Conservation (phyloP, 2,797 vertebrate species). For the Siniperca undulata region DNA sequence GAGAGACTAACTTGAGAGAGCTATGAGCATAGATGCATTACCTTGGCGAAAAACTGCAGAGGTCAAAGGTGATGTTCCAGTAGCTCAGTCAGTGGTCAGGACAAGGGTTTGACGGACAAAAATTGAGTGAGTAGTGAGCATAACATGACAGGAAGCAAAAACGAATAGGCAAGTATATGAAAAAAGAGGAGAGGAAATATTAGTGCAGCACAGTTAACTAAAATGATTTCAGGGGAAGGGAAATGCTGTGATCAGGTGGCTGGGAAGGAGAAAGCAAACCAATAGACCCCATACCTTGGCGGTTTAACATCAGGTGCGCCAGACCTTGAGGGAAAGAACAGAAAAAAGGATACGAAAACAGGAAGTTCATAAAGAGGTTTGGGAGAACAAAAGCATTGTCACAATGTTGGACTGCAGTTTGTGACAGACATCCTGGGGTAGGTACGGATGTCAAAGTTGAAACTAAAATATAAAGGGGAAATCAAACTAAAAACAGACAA, state of each 20-base stretch:
- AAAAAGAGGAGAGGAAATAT: slow-evolving; percentile 84
- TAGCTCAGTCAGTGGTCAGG: slow-evolving; percentile 90
- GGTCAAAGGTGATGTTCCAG: slow-evolving; percentile 89
- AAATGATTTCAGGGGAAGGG: slow-evolving; percentile 77
- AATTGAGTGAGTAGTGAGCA: slow-evolving; percentile 87
- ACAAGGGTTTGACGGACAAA: slow-evolving; percentile 89
- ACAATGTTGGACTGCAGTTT: slow-evolving; percentile 93
- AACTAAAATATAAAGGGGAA: slow-evolving; percentile 81
- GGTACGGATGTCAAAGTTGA: slow-evolving; percentile 89
- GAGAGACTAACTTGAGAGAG: slow-evolving; percentile 50
- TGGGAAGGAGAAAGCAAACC: slow-evolving; percentile 86
- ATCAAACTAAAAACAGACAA: slow-evolving; percentile 86
- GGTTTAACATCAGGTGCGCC: slow-evolving; percentile 98
- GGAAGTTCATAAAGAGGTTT: slow-evolving; percentile 90
- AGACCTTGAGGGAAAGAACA: slow-evolving; percentile 96
- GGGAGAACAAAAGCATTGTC: slow-evolving; percentile 90
- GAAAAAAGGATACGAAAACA: slow-evolving; percentile 93
- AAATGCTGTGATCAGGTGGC: slow-evolving; percentile 78
- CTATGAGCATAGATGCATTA: slow-evolving; percentile 85
- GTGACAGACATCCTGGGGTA: slow-evolving; percentile 92
- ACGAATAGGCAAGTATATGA: slow-evolving; percentile 80
- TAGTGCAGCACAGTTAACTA: slow-evolving; percentile 83
- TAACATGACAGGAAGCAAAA: slow-evolving; percentile 87
- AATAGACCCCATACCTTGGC: slow-evolving; percentile 97
- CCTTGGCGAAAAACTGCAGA: slow-evolving; percentile 88